Base-by-base conservation (phyloP, 2,888 invertebrate genomes). In the Dicyrtomina minuta region DNA sequence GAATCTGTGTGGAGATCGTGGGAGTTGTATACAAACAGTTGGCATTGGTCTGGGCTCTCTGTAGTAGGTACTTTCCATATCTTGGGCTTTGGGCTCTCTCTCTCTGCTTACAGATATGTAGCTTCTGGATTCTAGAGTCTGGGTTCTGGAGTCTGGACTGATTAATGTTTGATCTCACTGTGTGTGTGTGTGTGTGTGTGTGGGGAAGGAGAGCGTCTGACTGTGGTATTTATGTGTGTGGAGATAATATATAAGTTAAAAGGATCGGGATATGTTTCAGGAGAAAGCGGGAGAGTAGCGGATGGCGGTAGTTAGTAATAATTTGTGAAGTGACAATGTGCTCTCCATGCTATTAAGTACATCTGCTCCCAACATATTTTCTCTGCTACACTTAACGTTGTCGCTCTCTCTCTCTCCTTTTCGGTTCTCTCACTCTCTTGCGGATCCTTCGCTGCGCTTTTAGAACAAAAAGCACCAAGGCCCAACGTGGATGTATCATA, bases 251-350 rank as follows among this genome's bases (percentile, higher is more conserved):
- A 33, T 33, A 33, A 33, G 33, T 33, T 33, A 33, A 33, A 33
- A 33, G 33, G 33, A 33, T 3, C 33, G 4, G 8, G 33, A 3
- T 8, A 5, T 33, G 33, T 33, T 33, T 33, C 33, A 8, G 8
- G 55, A 55, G 55, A 17, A 26, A 55, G 55, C 27, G 56, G 41
- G 49, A 51, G 62, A 46, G 26, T 49, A 49, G 66, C 59, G 70
- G 68, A 71, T 43, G 68, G 68, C 43, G 68, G 68, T 71, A 67
- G 71, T 71, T 71, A 65, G 68, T 43, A 61, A 72, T 72, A 72
- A 72, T 72, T 72, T 72, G 69, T 69, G 66, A 69, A 66, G 72
- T 72, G 72, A 72, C 72, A 72, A 72, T 72, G 66, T 72, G 69
- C 69, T 66, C 66, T 66, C 58, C 44, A 46, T 69, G 66, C 72